phyloP scores from a whole-genome alignment of 2,797 vertebrate genomes.

The Pseudochirops cupreus region DNA sequence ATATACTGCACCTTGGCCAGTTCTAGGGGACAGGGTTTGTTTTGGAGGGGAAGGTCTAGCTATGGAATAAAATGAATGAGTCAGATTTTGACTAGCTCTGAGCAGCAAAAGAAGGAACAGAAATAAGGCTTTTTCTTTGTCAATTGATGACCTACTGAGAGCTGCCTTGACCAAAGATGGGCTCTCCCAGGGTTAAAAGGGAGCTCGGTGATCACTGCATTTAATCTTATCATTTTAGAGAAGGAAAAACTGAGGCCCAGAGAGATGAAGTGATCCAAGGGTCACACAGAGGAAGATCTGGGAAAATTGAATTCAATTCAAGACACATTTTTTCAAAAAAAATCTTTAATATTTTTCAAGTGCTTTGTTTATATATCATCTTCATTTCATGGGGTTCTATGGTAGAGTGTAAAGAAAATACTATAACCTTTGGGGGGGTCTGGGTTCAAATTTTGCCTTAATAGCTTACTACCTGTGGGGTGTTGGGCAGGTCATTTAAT shows the following conservation, averaged over 20 bases:
- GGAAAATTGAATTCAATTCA: slow-evolving; percentile 4
- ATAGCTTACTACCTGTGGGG: not conserved
- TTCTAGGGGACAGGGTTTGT: slow-evolving; percentile 24
- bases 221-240: not conserved
- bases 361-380: not conserved
- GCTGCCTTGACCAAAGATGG: not conserved
- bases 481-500: not conserved
- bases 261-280: slow-evolving; percentile 8
- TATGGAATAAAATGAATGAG: slow-evolving; percentile 46
- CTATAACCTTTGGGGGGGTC: not conserved
- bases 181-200: not conserved
- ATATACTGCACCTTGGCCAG: slow-evolving; percentile 35
- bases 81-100: slow-evolving; percentile 39
- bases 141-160: not conserved
- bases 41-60: slow-evolving; percentile 48
- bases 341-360: not conserved
- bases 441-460: not conserved
- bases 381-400: not conserved
- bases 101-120: not conserved
- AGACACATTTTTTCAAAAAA: not conserved
- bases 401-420: not conserved
- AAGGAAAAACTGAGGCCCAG: not conserved
- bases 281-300: not conserved
- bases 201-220: not conserved
- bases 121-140: not conserved